These are phyloP conservation scores for Porites lobata DNA, from an alignment of 92 coral and sea anemone genomes.

Conservation along the genomic window DNA sequence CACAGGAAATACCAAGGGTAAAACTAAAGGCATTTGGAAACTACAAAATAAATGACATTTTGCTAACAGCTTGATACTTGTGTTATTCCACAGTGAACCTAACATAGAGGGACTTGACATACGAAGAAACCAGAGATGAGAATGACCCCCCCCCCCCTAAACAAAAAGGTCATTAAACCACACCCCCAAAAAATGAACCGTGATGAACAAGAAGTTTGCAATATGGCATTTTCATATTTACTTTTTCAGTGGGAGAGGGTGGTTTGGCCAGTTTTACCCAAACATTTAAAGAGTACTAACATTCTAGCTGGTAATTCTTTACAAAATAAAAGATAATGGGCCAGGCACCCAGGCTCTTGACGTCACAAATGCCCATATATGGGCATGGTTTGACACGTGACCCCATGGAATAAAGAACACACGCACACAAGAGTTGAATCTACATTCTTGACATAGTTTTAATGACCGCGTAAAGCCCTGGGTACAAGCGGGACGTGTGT, in stretches of 20 bases:
- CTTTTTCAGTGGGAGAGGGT: slow-evolving; percentile 31
- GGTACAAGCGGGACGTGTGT: too few relatives aligned
- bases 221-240: slow-evolving; percentile 21
- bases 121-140: too few relatives aligned
- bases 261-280: slow-evolving; percentile 36
- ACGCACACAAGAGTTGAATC: too few relatives aligned
- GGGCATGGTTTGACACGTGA: too few relatives aligned
- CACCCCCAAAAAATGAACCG: slow-evolving; percentile 18
- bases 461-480: too few relatives aligned
- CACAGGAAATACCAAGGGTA: slow-evolving; percentile 47
- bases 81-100: slow-evolving; percentile 47
- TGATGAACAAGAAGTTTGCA: slow-evolving; percentile 41
- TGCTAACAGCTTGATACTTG: slow-evolving; percentile 19
- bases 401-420: too few relatives aligned
- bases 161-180: background rate
- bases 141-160: slow-evolving; percentile 3
- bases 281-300: background rate
- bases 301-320: background rate
- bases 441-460: too few relatives aligned
- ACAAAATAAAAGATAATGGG: slow-evolving; percentile 46
- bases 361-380: too few relatives aligned
- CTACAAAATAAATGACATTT: slow-evolving; percentile 52
- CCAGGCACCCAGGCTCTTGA: slow-evolving; percentile 23
- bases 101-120: slow-evolving; percentile 5
- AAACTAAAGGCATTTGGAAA: slow-evolving; percentile 45